Evolutionary conservation across 2,888 invertebrate species (phyloP).

Genomic region (Spialia ferax): DNA sequence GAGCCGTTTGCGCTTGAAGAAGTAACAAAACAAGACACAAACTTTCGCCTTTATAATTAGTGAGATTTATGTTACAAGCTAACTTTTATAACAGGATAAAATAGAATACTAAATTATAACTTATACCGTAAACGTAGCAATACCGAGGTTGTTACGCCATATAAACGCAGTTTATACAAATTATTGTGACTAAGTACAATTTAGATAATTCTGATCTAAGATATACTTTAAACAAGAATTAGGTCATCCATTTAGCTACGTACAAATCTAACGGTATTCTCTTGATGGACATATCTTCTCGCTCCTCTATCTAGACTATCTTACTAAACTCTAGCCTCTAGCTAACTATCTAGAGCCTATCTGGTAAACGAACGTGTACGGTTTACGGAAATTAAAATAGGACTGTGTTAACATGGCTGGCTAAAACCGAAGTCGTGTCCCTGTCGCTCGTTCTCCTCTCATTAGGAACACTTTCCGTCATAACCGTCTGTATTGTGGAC

Average conservation of each 20-base stretch:
- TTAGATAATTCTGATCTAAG: too few species aligned
- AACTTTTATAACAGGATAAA: too few species aligned
- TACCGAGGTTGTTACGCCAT: too few species aligned
- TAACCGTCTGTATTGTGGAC: background rate
- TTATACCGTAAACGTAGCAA: too few species aligned
- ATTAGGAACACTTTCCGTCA: constrained; percentile 24
- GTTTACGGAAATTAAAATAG: constrained; percentile 27
- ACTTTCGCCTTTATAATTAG: too few species aligned
- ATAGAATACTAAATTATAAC: too few species aligned
- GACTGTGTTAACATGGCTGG: constrained; percentile 22
- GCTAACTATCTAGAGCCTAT: constrained; percentile 15
- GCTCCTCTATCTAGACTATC: constrained; percentile 6
- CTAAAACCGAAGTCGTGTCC: constrained; percentile 31
- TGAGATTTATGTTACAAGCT: too few species aligned
- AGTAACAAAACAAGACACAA: too few species aligned
- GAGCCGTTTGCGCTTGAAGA: too few species aligned
- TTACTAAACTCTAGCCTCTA: too few species aligned
- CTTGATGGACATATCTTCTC: constrained; percentile 16
- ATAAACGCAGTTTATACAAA: too few species aligned
- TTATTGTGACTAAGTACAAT: too few species aligned
- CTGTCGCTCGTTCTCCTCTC: constrained; percentile 24
- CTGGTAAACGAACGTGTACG: constrained; percentile 11
- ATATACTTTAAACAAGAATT: background rate
- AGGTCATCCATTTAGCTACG: background rate
- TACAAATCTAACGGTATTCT: background rate